These are phyloP conservation scores for Cecropterus lyciades DNA, from an alignment of 1,140 invertebrate species.

Conservation along the genomic window DNA sequence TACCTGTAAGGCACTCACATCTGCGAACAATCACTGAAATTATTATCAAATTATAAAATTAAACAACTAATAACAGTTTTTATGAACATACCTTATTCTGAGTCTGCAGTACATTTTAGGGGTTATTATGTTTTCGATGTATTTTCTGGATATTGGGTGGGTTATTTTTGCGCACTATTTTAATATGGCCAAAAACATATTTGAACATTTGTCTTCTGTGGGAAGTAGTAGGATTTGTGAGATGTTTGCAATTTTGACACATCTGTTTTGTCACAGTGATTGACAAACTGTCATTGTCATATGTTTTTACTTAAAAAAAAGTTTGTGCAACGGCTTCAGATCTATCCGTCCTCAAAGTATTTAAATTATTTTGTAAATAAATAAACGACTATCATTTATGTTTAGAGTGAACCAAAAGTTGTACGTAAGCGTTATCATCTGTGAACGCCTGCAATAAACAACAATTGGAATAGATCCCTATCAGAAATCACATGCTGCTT, in stretches of 20 bases:
- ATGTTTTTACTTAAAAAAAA: too few species aligned
- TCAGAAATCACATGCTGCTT: too few species aligned
- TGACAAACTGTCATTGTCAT: conserved; percentile 3
- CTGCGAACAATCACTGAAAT: conserved; percentile 39
- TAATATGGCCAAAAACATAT: conserved; percentile 29
- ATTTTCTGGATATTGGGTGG: background rate
- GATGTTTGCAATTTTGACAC: conserved; percentile 20
- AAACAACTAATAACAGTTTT: background rate
- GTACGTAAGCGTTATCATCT: too few species aligned
- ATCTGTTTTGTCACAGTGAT: background rate
- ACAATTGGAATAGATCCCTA: too few species aligned
- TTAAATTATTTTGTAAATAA: too few species aligned
- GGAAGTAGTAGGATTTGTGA: background rate
- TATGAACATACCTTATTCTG: conserved; percentile 53
- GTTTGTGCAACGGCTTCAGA: too few species aligned
- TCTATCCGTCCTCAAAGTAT: too few species aligned
- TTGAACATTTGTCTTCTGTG: conserved; percentile 11
- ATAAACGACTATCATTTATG: too few species aligned
- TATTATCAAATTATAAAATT: conserved; percentile 18
- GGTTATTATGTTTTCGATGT: background rate
- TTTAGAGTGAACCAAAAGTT: too few species aligned
- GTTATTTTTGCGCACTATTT: conserved; percentile 33
- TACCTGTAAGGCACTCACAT: conserved; percentile 50
- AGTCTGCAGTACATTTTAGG: conserved; percentile 61
- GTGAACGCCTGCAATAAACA: too few species aligned